Evolutionary conservation across 2,888 invertebrate genomes (phyloP).

Genomic region (Lasioglossum morio): DNA sequence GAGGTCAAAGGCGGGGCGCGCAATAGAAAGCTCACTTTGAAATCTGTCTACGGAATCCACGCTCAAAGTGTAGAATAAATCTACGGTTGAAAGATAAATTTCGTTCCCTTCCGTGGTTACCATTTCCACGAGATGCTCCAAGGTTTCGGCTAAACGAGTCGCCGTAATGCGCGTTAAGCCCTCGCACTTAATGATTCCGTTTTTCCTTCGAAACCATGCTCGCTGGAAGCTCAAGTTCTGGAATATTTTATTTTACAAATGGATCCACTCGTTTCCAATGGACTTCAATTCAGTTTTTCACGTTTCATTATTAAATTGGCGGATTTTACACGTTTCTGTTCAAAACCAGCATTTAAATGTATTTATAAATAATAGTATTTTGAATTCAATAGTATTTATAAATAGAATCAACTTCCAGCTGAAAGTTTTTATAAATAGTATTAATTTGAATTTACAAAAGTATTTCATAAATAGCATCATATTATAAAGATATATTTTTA

Average conservation of each 20-base stretch:
- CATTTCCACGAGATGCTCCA: not conserved
- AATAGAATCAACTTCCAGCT: too few species aligned
- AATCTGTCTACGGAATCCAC: conserved; percentile 65
- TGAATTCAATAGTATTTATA: too few species aligned
- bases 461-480: too few species aligned
- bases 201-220: not conserved
- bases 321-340: not conserved
- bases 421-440: too few species aligned
- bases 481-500: too few species aligned
- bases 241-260: not conserved
- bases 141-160: not conserved
- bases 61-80: conserved; percentile 11
- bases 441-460: too few species aligned
- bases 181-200: conserved; percentile 1
- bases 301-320: not conserved
- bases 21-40: conserved; percentile 65
- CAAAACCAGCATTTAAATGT: not conserved
- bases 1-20: conserved; percentile 50
- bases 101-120: not conserved
- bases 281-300: not conserved
- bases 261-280: not conserved
- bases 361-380: too few species aligned
- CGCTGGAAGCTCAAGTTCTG: not conserved
- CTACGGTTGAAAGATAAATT: not conserved
- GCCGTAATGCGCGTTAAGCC: not conserved